Base-by-base conservation (phyloP, 35 echinoderm and acorn worm species). In the Amphiura filiformis region DNA sequence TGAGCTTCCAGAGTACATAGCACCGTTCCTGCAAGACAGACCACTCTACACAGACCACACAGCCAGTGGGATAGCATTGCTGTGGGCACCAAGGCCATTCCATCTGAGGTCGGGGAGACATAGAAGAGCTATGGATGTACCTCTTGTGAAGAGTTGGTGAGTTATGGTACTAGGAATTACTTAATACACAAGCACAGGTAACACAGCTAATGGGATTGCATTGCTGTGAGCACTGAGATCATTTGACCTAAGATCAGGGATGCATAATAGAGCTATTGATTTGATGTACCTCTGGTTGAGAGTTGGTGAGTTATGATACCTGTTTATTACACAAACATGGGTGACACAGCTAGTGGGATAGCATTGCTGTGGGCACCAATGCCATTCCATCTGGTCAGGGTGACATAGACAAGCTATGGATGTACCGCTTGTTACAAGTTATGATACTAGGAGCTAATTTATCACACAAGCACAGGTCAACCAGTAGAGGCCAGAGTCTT, bases 1-100 rank as follows among this genome's bases (percentile, higher is more conserved):
- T 94, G 96, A 98, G 80, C 84, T 98, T 17, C 96, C 96, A 76
- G 96, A 98, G 20, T 94, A 92, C 39, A 82, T 94, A 0, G 64
- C 94, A 28, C 92, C 96, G 1, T 98, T 98, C 92, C 84, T 98
- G 5, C 92, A 98, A 78, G 96, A 98, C 34, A 89, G 88, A 1
- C 96, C 96, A 33, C 96, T 98, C 3, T 98, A 98, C 90, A 98
- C 96, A 39, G 96, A 98, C 75, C 94, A 98, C 87, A 94, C 96
- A 86, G 96, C 92, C 35, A 98, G 94, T 79, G 96, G 96, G 13
- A 98, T 98, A 17, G 96, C 96, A 30, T 78, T 98, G 1, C 87
- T 98, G 0, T 98, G 96, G 96, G 96, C 96, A 38, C 96, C 96
- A 23, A 82, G 96, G 56, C 96, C 96, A 38, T 98, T 98, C 83